Evolutionary conservation across 2,113 vertebrate genomes (phyloP).

Genomic region (Cervus canadensis): DNA sequence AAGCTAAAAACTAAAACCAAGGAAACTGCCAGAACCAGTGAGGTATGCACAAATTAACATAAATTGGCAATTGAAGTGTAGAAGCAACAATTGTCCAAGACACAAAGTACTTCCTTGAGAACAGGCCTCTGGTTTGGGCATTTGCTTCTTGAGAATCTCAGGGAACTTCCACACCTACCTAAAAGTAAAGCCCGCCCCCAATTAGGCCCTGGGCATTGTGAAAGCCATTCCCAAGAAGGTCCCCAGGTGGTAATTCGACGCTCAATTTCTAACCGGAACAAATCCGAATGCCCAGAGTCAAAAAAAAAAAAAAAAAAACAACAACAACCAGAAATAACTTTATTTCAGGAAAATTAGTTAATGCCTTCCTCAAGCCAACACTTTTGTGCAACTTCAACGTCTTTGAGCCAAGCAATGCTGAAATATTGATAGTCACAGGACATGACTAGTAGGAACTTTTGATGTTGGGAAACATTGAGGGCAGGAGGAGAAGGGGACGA

Average conservation of each 20-base stretch:
- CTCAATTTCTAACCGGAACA: neutral
- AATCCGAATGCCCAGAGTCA: neutral
- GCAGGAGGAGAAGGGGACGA: neutral
- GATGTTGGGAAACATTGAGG: neutral
- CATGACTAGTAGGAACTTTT: neutral
- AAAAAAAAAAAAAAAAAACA: neutral
- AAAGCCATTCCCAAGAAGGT: neutral
- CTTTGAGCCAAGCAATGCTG: neutral
- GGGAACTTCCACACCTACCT: conserved; percentile 13
- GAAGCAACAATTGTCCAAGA: conserved; percentile 49
- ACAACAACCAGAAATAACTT: neutral
- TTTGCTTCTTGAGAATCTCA: conserved; percentile 37
- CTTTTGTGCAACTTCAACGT: neutral
- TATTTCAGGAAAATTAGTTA: neutral
- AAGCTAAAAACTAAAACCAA: conserved; percentile 75
- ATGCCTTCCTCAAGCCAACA: neutral
- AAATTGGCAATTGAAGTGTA: conserved; percentile 57
- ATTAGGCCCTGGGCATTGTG: neutral
- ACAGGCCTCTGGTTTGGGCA: conserved; percentile 15
- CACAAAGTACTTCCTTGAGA: conserved; percentile 59
- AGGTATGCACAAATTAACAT: conserved; percentile 69
- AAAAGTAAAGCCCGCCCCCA: neutral
- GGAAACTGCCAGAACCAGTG: conserved; percentile 67
- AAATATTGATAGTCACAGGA: neutral
- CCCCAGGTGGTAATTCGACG: neutral